These are phyloP conservation scores for Polydrusus tereticollis DNA, from an alignment of 2,888 invertebrate genomes.

Conservation along the genomic window DNA sequence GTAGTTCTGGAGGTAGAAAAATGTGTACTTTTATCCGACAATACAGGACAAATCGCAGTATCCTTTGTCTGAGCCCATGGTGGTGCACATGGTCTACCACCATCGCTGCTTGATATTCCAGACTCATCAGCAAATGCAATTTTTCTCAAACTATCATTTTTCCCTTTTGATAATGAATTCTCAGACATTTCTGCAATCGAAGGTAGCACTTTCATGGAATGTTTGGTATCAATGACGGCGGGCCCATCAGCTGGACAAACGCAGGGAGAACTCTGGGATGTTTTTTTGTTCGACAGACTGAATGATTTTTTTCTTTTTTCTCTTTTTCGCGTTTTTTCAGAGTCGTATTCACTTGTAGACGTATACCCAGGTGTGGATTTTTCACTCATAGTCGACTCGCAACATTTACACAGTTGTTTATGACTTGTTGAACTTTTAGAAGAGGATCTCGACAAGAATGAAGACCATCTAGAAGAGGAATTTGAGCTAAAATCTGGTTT, in stretches of 20 bases:
- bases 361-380: slow-evolving; percentile 33
- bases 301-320: slow-evolving; percentile 20
- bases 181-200: slow-evolving; percentile 58
- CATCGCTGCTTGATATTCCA: slow-evolving; percentile 44
- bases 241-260: slow-evolving; percentile 46
- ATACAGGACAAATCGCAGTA: slow-evolving; percentile 41
- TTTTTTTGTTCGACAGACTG: not conserved
- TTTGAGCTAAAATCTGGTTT: slow-evolving; percentile 13
- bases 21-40: slow-evolving; percentile 37
- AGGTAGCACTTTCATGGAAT: slow-evolving; percentile 55
- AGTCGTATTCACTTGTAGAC: slow-evolving; percentile 47
- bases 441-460: slow-evolving; percentile 39
- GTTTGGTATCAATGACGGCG: slow-evolving; percentile 54
- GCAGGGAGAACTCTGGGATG: slow-evolving; percentile 37
- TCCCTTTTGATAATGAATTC: slow-evolving; percentile 39
- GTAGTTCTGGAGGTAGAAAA: slow-evolving; percentile 31
- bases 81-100: slow-evolving; percentile 38
- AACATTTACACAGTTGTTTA: slow-evolving; percentile 44
- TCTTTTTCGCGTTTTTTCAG: slow-evolving; percentile 35
- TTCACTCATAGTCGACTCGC: slow-evolving; percentile 41
- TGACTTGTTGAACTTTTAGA: slow-evolving; percentile 23
- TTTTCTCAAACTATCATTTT: slow-evolving; percentile 32
- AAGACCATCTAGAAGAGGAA: slow-evolving; percentile 44
- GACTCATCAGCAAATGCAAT: slow-evolving; percentile 44
- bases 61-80: slow-evolving; percentile 38